A percentile compares a stretch with the other conserved stretches of the same genome.
phyloP scores from a whole-genome alignment of 2,797 vertebrate genomes.

The Myotis vivesi region DNA sequence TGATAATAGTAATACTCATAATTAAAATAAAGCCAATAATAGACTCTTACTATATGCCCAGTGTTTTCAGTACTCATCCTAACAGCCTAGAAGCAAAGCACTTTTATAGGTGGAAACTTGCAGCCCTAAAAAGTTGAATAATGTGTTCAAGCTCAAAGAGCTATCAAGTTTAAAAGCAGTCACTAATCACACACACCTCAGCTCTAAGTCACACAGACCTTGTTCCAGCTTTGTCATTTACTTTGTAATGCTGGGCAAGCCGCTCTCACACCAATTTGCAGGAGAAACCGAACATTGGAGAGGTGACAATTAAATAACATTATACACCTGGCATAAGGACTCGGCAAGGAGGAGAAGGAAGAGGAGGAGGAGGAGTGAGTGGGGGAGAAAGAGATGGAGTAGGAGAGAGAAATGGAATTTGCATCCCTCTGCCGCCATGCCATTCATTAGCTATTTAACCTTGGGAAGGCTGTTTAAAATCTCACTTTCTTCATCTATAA shows the following conservation, averaged over 20 bases:
- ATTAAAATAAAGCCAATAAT: not conserved
- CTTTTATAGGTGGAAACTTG: not conserved
- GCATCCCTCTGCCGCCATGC: not conserved
- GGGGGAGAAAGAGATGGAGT: not conserved
- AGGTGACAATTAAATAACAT: not conserved
- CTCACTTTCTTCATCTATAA: slow-evolving; percentile 4
- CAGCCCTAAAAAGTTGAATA: not conserved
- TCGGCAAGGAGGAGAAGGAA: not conserved
- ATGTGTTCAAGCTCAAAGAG: not conserved
- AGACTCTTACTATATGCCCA: not conserved
- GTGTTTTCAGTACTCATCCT: not conserved
- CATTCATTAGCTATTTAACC: not conserved
- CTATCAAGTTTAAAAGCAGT: not conserved
- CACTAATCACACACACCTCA: not conserved
- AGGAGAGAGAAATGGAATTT: not conserved
- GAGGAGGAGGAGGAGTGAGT: not conserved
- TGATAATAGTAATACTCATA: not conserved
- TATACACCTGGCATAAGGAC: not conserved
- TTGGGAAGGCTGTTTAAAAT: not conserved
- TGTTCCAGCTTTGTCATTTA: not conserved
- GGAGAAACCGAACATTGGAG: not conserved
- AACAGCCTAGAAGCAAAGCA: not conserved
- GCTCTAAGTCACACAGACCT: not conserved
- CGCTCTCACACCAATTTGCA: not conserved
- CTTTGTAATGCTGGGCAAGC: not conserved